phyloP scores from a whole-genome alignment of 2,113 vertebrate species.

The Calyptommatus sinebrachiatus region DNA sequence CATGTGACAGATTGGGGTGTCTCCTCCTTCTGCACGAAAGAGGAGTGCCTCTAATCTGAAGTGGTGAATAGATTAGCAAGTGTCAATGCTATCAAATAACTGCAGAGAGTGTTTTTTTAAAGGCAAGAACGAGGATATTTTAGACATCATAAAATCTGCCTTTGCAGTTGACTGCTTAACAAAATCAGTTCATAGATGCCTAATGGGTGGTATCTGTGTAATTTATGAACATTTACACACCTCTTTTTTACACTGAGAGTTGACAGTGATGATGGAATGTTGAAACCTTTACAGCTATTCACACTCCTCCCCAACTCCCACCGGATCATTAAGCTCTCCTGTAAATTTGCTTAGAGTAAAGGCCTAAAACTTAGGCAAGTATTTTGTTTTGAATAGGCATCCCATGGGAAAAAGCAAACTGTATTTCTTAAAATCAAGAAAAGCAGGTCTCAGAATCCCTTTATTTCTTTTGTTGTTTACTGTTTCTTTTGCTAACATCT shows the following conservation, averaged over 20 bases:
- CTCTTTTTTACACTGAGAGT: not conserved
- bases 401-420: not conserved
- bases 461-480: conserved; percentile 2
- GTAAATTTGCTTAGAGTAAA: not conserved
- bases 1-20: too few species aligned
- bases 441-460: not conserved
- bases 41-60: too few species aligned
- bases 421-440: not conserved
- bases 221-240: not conserved
- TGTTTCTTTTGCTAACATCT: accelerated
- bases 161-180: not conserved
- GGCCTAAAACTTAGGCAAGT: not conserved
- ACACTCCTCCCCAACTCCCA: not conserved
- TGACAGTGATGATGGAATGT: not conserved
- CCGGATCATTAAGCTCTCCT: too few species aligned
- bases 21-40: too few species aligned
- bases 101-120: not conserved
- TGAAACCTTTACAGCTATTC: not conserved
- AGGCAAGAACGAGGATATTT: not conserved
- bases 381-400: not conserved
- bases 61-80: too few species aligned
- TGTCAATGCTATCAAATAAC: not conserved
- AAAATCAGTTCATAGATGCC: not conserved
- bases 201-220: not conserved
- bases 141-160: not conserved